phyloP scores from a whole-genome alignment of 1,140 invertebrate species.

The Sinella curviseta region DNA sequence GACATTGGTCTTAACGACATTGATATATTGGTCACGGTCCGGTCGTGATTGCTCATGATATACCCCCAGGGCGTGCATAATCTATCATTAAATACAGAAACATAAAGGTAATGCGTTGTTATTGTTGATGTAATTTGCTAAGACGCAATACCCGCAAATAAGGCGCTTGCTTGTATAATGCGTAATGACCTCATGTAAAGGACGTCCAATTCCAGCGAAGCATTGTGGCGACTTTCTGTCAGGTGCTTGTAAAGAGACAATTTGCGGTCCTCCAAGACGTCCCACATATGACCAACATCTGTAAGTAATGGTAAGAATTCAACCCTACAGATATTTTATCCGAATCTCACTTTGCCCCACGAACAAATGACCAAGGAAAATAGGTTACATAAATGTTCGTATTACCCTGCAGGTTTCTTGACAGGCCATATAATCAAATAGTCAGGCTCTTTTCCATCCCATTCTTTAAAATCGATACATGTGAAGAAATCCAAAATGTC shows the following conservation, averaged over 20 bases:
- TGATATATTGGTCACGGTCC: constrained; percentile 53
- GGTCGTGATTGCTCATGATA: constrained; percentile 67
- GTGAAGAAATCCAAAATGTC: constrained; percentile 64
- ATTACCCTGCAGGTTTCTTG: constrained; percentile 62
- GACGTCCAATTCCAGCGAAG: constrained; percentile 62
- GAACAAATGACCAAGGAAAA: not conserved
- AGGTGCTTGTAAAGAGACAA: constrained; percentile 66
- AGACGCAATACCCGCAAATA: no score
- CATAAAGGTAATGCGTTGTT: no score
- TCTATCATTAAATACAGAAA: constrained; percentile 7
- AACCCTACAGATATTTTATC: constrained; percentile 16
- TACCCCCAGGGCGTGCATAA: constrained; percentile 65
- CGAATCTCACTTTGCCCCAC: no score
- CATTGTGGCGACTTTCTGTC: constrained; percentile 62
- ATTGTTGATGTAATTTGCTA: no score
- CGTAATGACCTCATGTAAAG: constrained; percentile 64
- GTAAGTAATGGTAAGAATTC: constrained; percentile 44
- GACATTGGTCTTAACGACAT: constrained; percentile 46
- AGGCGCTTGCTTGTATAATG: not conserved
- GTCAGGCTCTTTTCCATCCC: constrained; percentile 64
- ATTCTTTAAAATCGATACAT: constrained; percentile 65
- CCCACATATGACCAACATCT: constrained; percentile 70
- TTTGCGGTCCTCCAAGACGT: constrained; percentile 65
- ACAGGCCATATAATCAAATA: constrained; percentile 67
- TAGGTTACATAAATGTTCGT: not conserved